Percentiles rank a stretch among this genome's conserved stretches.
These are phyloP conservation scores for Castor canadensis DNA, from an alignment of 2,113 vertebrate species.

Conservation along the genomic window DNA sequence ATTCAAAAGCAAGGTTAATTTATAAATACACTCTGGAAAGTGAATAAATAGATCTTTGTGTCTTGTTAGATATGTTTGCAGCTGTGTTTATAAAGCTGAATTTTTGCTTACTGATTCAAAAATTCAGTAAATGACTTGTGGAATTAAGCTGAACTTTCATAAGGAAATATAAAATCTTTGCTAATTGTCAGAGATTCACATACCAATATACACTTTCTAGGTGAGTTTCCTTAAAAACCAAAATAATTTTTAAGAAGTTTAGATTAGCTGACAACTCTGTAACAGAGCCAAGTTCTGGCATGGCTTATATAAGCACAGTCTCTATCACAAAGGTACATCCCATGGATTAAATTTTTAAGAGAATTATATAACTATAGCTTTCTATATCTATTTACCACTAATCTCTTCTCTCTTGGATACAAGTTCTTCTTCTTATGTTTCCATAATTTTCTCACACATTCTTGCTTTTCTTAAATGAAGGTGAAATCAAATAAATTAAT, in stretches of 20 bases:
- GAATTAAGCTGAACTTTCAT: conserved; percentile 31
- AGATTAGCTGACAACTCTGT: not conserved
- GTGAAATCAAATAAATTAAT: conserved; percentile 48
- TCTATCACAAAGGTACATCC: conserved; percentile 26
- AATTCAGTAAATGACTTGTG: conserved; percentile 59
- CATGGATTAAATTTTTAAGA: conserved; percentile 33
- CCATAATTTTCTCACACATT: conserved; percentile 26
- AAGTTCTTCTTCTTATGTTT: not conserved
- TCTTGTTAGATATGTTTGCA: conserved; percentile 67
- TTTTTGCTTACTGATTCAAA: conserved; percentile 65
- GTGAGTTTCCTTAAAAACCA: conserved; percentile 34
- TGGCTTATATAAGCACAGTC: conserved; percentile 2
- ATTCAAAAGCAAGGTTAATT: conserved; percentile 65
- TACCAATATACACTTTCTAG: not conserved
- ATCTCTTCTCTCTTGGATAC: not conserved
- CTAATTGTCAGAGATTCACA: conserved; percentile 35
- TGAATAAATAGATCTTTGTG: conserved; percentile 62
- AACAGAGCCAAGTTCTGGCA: not conserved
- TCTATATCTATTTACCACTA: conserved; percentile 26
- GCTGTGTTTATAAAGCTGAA: conserved; percentile 66
- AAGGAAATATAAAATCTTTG: conserved; percentile 58
- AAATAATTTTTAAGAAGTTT: conserved; percentile 37
- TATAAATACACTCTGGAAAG: conserved; percentile 58
- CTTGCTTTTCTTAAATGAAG: conserved; percentile 47
- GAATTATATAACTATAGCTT: not conserved